Conservation (phyloP, 2,797 vertebrate species). For the Garrulus glandarius region DNA sequence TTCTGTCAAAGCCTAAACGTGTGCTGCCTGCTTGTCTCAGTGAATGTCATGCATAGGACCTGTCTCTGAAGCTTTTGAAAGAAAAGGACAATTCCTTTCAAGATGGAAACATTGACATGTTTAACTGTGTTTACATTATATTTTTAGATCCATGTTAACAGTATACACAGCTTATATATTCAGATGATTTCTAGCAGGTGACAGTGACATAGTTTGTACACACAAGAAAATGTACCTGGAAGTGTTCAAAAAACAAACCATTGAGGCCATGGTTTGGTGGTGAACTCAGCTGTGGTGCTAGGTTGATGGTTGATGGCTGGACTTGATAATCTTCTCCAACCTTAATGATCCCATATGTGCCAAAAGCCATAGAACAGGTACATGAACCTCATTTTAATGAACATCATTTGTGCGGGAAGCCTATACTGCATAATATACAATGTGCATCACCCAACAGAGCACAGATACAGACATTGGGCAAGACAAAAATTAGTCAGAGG, state of each 20-base stretch:
- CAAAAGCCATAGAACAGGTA: neutral
- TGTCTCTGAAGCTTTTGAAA: neutral
- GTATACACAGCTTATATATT: neutral
- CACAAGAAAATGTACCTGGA: neutral
- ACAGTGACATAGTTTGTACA: neutral
- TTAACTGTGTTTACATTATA: neutral
- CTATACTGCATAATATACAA: neutral
- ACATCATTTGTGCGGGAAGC: neutral
- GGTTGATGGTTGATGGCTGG: neutral
- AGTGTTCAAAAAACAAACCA: neutral
- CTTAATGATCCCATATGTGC: rapidly evolving
- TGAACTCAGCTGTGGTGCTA: neutral
- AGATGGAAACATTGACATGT: neutral
- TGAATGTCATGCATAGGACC: neutral
- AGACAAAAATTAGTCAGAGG: neutral
- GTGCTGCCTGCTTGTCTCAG: neutral
- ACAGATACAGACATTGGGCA: neutral
- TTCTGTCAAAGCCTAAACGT: neutral
- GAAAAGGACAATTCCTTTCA: neutral
- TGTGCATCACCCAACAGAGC: neutral
- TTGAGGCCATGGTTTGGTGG: neutral
- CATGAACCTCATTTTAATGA: neutral
- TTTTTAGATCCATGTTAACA: neutral
- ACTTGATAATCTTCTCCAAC: neutral
- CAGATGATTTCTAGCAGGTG: neutral